Evolutionary conservation across 2,888 invertebrate genomes (phyloP), one percentile per base, ranked within the genome.

Genomic region (Eristalinus sepulchralis): DNA sequence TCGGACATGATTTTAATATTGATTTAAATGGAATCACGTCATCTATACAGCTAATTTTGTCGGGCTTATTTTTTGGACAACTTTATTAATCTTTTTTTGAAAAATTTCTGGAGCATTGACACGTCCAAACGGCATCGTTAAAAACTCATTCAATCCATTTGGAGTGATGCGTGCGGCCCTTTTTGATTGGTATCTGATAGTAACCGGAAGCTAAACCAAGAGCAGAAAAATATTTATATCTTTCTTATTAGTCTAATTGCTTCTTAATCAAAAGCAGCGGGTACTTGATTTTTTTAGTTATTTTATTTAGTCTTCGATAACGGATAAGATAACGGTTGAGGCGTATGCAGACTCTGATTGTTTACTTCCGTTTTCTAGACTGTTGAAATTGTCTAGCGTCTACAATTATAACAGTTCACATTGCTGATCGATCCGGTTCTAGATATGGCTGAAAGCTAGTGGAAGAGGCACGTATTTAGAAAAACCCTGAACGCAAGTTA

Each of bases 171-270:
- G 63, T 34, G 9, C 70, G 77, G 9, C 70, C 78, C 2, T 24
- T 13, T 36, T 71, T 70, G 2, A 68, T 68, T 10, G 57, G 77
- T 27, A 78, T 78, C 13, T 78, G 77, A 9, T 63, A 78, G 4
- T 78, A 63, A 0, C 63, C 70, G 1, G 36, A 78, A 0, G 77
- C 77, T 9, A 77, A n/a, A 13, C 68, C 77, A 1, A 77, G 34
- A 0, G 24, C 60, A 6, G 0, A 53, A 9, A 33, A 76, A 5
- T 67, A 67, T 20, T 33, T 36, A 2, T 60, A 47, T 0, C 59
- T 33, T 1, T 5, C n/a, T 1, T 67, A 11, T 1, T 77, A 10
- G 10, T 67, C 62, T 1, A 77, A n/a, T 1, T 77, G 53, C 27
- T 77, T 62, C 0, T 68, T 68, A 8, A 63, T 70, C 9, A 53